A percentile compares a stretch with the other conserved stretches of the same genome.
phyloP scores from a whole-genome alignment of 2,888 invertebrate genomes.

The Apocheima hispidaria region DNA sequence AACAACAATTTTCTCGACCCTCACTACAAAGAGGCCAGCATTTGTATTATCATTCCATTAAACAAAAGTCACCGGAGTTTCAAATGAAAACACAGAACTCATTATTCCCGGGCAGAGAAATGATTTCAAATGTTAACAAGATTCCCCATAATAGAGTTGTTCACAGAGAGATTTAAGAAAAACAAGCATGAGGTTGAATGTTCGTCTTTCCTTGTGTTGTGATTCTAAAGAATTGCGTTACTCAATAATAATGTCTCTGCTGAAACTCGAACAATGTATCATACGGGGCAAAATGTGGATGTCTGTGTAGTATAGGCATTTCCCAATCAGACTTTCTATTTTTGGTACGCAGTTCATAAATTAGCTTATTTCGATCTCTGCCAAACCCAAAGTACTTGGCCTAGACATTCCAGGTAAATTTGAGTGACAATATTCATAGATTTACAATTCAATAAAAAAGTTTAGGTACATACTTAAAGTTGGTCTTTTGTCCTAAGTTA shows the following conservation, averaged over 20 bases:
- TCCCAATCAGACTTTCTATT: conserved; percentile 32
- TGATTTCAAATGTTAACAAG: conserved; percentile 86
- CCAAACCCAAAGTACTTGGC: conserved; percentile 11
- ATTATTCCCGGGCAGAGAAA: conserved; percentile 82
- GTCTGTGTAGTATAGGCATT: conserved; percentile 32
- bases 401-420: conserved; percentile 6
- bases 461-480: too few species aligned
- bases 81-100: conserved; percentile 85
- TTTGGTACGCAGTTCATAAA: conserved; percentile 34
- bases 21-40: conserved; percentile 83
- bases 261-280: conserved; percentile 23
- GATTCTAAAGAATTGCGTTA: conserved; percentile 69
- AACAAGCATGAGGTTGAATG: conserved; percentile 71
- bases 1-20: conserved; percentile 79
- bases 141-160: conserved; percentile 83
- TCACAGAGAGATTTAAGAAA: conserved; percentile 83
- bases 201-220: conserved; percentile 56
- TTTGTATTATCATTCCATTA: conserved; percentile 86
- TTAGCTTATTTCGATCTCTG: conserved; percentile 30
- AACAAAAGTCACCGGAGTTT: conserved; percentile 85
- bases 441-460: too few species aligned
- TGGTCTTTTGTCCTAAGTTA: too few species aligned
- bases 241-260: conserved; percentile 40
- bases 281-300: conserved; percentile 16
- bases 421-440: not conserved